Evolutionary conservation across 1,140 invertebrate species (phyloP).

Genomic region (Grapholita molesta): DNA sequence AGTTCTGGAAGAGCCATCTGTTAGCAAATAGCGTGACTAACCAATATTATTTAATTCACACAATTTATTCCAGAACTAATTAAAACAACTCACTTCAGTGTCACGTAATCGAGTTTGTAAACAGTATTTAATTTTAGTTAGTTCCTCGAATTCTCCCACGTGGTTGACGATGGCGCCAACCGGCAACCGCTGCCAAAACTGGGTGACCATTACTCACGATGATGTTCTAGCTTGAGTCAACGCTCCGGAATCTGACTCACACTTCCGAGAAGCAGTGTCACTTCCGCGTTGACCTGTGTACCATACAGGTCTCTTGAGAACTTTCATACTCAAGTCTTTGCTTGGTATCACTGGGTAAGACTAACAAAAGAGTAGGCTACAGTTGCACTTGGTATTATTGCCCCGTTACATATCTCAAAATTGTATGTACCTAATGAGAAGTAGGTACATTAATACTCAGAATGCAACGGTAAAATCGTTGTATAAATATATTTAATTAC

Average conservation of each 20-base stretch:
- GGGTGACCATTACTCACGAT: conserved; percentile 1
- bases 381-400: no score
- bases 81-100: background rate
- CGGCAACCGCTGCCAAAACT: background rate
- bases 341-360: no score
- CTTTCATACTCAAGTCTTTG: background rate
- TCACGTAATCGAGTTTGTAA: conserved; percentile 1
- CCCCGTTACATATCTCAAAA: no score
- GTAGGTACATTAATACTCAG: no score
- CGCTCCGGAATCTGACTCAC: background rate
- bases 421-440: no score
- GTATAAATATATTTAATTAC: no score
- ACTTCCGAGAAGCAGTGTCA: background rate
- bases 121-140: background rate
- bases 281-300: background rate
- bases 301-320: background rate
- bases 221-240: conserved; percentile 9
- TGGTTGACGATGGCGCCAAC: background rate
- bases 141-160: background rate
- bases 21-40: background rate
- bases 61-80: background rate
- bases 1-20: background rate
- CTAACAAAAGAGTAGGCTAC: no score
- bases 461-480: no score
- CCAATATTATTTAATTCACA: background rate